Conservation (phyloP, 2,888 invertebrate genomes). For the Mimas tiliae region DNA sequence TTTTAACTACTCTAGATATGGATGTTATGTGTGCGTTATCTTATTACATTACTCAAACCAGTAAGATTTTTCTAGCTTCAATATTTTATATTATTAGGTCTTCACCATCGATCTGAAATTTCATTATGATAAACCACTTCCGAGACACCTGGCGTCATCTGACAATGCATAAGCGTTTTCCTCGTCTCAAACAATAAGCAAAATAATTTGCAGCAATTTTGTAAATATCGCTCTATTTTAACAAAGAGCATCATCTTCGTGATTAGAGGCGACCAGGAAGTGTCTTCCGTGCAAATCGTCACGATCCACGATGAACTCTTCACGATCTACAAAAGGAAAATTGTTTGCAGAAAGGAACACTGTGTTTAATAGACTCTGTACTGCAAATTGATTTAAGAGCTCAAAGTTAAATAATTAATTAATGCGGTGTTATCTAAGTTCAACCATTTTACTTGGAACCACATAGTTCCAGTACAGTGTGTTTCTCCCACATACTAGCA, state of each 20-base stretch:
- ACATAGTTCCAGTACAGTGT: too few relatives aligned
- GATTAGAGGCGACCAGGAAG: slow-evolving; percentile 42
- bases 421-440: too few relatives aligned
- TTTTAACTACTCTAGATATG: too few relatives aligned
- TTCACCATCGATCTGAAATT: background rate
- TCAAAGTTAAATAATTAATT: background rate
- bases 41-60: too few relatives aligned
- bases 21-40: too few relatives aligned
- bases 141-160: background rate
- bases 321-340: slow-evolving; percentile 33
- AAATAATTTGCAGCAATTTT: background rate
- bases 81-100: too few relatives aligned
- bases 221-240: slow-evolving; percentile 8
- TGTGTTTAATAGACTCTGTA: background rate
- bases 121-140: background rate
- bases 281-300: slow-evolving; percentile 41
- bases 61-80: too few relatives aligned
- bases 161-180: background rate
- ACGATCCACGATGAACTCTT: slow-evolving; percentile 40
- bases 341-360: slow-evolving; percentile 17
- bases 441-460: too few relatives aligned
- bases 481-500: too few relatives aligned
- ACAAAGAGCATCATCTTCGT: slow-evolving; percentile 34
- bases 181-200: background rate
- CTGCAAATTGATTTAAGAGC: background rate